A percentile compares a stretch with the other conserved stretches of the same genome.
These are phyloP conservation scores for Camponotus vicinus DNA, from an alignment of 1,140 invertebrate species.

Conservation along the genomic window DNA sequence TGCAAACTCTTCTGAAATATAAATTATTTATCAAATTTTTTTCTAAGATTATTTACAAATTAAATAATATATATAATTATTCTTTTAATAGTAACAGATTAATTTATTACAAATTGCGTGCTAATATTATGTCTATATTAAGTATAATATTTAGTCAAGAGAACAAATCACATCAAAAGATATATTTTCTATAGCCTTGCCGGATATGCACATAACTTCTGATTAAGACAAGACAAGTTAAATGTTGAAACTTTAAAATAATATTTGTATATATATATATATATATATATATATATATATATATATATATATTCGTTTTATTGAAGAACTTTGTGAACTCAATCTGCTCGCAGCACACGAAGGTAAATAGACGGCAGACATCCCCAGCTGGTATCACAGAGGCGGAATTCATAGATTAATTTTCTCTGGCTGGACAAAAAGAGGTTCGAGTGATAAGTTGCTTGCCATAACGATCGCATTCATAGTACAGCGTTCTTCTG, in stretches of 20 bases:
- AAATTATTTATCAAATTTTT: too few relatives aligned
- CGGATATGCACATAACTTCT: background rate
- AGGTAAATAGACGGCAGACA: background rate
- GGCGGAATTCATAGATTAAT: conserved; percentile 47
- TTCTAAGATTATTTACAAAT: background rate
- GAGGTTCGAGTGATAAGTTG: conserved; percentile 20
- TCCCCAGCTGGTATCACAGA: background rate
- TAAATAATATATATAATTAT: background rate
- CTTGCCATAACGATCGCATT: conserved; percentile 68
- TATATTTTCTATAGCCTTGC: background rate
- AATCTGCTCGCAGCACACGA: background rate
- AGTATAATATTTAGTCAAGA: background rate
- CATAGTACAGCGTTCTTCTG: conserved; percentile 43
- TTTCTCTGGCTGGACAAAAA: conserved; percentile 14
- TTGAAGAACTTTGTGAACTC: conserved; percentile 28
- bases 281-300: too few relatives aligned
- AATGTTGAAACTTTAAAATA: conserved; percentile 24
- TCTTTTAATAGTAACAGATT: background rate
- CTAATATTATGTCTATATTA: background rate
- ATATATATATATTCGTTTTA: background rate
- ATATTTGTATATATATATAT: background rate
- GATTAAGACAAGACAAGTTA: background rate
- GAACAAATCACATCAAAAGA: background rate
- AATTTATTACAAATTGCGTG: background rate
- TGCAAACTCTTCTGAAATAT: too few relatives aligned